A percentile compares a stretch with the other conserved stretches of the same genome.
Evolutionary conservation across 2,888 invertebrate species (phyloP).

Genomic region (Trichogramma dendrolimi): DNA sequence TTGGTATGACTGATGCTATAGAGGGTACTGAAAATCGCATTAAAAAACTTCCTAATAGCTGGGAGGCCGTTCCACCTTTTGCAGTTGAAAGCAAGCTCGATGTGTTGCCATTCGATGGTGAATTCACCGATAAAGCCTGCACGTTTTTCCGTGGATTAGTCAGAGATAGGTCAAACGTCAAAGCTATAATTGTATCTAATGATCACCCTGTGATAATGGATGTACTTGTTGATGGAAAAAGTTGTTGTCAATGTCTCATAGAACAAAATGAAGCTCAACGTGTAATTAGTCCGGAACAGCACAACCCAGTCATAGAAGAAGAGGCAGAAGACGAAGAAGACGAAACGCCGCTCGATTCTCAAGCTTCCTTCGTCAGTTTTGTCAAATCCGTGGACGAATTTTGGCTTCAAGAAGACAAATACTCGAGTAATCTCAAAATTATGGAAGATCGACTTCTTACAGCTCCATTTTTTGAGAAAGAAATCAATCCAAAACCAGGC

Average conservation of each 20-base stretch:
- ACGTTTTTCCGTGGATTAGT: constrained; percentile 39
- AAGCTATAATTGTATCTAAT: neutral
- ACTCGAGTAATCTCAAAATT: constrained; percentile 58
- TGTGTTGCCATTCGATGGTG: constrained; percentile 60
- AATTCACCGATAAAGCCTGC: constrained; percentile 59
- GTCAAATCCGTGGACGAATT: constrained; percentile 68
- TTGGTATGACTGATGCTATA: constrained; percentile 73
- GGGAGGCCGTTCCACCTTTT: constrained; percentile 58
- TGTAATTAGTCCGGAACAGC: neutral
- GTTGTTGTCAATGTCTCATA: no score
- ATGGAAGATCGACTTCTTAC: constrained; percentile 59
- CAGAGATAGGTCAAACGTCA: neutral
- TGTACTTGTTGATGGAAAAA: no score
- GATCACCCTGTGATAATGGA: neutral
- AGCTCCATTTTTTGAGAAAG: constrained; percentile 56
- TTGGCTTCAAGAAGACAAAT: constrained; percentile 69
- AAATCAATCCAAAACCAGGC: constrained; percentile 58
- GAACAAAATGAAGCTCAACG: no score
- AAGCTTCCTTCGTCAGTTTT: constrained; percentile 64
- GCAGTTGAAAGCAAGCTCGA: constrained; percentile 66
- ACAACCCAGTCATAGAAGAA: neutral
- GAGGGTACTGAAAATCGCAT: constrained; percentile 61
- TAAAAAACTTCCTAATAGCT: constrained; percentile 60
- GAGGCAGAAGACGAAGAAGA: constrained; percentile 23
- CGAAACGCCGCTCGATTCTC: constrained; percentile 49